Base-by-base conservation (phyloP, 92 coral and sea anemone genomes). In the Palythoa heliodiscus region DNA sequence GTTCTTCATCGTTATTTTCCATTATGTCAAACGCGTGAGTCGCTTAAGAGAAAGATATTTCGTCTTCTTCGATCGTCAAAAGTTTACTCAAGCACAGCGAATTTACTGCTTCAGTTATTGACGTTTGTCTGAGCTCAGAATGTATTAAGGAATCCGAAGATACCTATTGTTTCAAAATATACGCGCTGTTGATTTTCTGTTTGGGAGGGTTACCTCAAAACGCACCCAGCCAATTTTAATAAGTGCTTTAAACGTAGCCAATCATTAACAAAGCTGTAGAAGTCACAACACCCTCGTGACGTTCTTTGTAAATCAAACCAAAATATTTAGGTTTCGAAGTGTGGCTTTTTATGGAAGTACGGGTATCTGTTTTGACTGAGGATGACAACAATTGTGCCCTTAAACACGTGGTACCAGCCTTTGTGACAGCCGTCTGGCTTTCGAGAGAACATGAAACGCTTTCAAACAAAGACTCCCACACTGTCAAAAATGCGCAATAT, bases 291-390 rank as follows among this genome's bases (percentile, higher is more conserved):
- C 38, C 22, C 73, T 80, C 74, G 58, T 48, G 84, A 66, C 74
- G 19, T 22, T 13, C 54, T 47, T 80, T 22, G 84, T 80, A 24
- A 63, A 40, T 39, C 67, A 80, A 80, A 64, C 73, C 84, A 80
- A 80, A 80, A 80, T 80, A 80, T 80, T 80, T 80, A 24, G 39
- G 54, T 24, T 63, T 66, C 60, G 20, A 7, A 23, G 53, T 37
- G 39, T 66, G 84, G 84, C 84, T 80, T 80, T 80, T 80, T 80
- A 80, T 80, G 84, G 84, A 80, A 80, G 84, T 80, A 15, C 39
- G 11, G 73, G 84, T 80, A 64, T 80, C 47, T 80, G 84, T 80
- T 80, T 80, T 63, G 84, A 48, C 74, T 66, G 73, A 23, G 22
- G 40, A 47, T 80, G 73, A 80, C n/a, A 80, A 80, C 84, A 80